Base-by-base conservation (phyloP, 2,113 vertebrate genomes). In the Muscicapa adusta region DNA sequence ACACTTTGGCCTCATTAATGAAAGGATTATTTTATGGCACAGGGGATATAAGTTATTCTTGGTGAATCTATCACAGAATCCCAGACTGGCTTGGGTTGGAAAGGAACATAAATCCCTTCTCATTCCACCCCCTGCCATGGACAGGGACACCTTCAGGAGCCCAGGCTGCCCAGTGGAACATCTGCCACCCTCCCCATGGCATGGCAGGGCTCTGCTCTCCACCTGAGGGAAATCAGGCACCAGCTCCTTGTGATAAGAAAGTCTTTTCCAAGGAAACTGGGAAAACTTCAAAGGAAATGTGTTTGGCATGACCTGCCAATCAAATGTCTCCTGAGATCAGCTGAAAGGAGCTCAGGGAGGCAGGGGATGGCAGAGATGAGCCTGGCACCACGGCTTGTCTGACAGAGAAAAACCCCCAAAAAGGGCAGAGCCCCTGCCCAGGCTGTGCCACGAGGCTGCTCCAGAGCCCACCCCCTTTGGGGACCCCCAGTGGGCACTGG, bases 271-370 rank as follows among this genome's bases (percentile, higher is more conserved):
- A 78, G 56, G 62, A 34, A 91, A 84, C 53, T 24, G 19, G 68
- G 72, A 53, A 87, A 56, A 89, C 73, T 53, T 71, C 40, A 43
- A 66, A 66, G 82, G 11, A 57, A 83, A 81, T 29, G 75, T 42
- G 22, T 89, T 63, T 38, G 88, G 47, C 58, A 29, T 12, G 72
- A 50, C 16, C 57, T 48, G 53, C 53, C 93, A 78, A 54, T 57
- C 76, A 81, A 84, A 87, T 1, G 33, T 86, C 94, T 62, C 60
- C 84, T n/a, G 48, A 77, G 47, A 92, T 84, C 71, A 77, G 43
- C 83, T 36, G 89, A n/a, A 42, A 29, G 4, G 10, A 57, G 65
- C 40, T 1, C 36, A 47, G 63, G 70, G 47, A 86, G 61, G 67
- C 79, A 90, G 65, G 2, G 8, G 51, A 45, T 12, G 38, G 76